These are phyloP conservation scores for Gastracanthus pulcherrimus DNA, from an alignment of 2,888 invertebrate genomes.

Conservation along the genomic window DNA sequence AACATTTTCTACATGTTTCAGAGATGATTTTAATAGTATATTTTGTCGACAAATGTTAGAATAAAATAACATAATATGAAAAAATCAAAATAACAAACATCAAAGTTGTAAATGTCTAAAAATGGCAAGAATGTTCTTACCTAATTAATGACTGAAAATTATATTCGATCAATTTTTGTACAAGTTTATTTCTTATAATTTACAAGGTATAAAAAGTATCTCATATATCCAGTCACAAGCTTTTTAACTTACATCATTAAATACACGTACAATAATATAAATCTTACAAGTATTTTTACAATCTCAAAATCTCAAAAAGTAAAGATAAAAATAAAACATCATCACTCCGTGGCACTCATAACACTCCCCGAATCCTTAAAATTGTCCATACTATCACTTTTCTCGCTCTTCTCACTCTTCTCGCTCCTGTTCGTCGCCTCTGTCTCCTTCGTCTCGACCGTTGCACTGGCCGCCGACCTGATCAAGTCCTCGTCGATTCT, in stretches of 20 bases:
- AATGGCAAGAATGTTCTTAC: too few species aligned
- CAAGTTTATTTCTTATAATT: constrained; percentile 39
- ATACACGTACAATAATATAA: constrained; percentile 19
- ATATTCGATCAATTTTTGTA: constrained; percentile 1
- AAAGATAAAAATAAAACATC: background rate
- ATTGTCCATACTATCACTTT: constrained; percentile 41
- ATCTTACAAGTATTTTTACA: constrained; percentile 44
- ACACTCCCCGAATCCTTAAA: constrained; percentile 33
- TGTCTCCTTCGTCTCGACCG: background rate
- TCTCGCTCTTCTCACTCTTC: background rate
- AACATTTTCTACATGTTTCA: too few species aligned
- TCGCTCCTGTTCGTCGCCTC: background rate
- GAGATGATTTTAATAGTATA: too few species aligned
- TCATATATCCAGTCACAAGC: constrained; percentile 8
- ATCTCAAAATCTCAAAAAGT: background rate
- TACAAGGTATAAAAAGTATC: constrained; percentile 40
- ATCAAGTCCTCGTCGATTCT: background rate
- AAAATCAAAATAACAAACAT: too few species aligned
- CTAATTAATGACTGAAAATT: background rate
- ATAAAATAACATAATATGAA: too few species aligned
- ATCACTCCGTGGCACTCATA: constrained; percentile 43
- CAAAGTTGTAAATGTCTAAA: too few species aligned
- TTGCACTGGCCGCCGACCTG: background rate
- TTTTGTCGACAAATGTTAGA: too few species aligned
- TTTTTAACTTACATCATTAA: constrained; percentile 14